Evolutionary conservation across 2,797 vertebrate genomes (phyloP).

Genomic region (Onychomys leucogaster): DNA sequence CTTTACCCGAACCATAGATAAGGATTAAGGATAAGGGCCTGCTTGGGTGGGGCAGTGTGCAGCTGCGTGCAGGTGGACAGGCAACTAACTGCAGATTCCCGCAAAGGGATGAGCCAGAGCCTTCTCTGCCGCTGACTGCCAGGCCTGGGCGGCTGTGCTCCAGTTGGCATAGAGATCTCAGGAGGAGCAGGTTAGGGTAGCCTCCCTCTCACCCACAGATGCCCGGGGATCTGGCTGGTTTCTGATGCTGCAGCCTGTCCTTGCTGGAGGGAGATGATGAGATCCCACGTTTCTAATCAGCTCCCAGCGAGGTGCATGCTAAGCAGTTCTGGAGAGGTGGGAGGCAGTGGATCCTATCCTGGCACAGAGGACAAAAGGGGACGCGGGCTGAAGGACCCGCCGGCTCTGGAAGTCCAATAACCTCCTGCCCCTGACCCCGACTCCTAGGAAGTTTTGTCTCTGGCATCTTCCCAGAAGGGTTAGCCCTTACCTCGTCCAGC

Average conservation of each 20-base stretch:
- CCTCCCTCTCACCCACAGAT: neutral
- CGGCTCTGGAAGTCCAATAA: neutral
- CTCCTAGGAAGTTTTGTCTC: neutral
- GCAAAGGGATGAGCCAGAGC: neutral
- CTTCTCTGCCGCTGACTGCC: neutral
- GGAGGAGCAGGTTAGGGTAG: neutral
- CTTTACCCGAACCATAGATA: neutral
- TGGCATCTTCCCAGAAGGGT: neutral
- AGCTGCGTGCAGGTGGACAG: neutral
- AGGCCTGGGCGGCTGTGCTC: neutral
- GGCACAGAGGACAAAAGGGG: neutral
- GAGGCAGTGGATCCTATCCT: neutral
- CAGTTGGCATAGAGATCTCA: rapidly evolving
- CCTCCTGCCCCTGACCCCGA: neutral
- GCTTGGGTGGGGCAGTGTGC: neutral
- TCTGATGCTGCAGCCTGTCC: neutral
- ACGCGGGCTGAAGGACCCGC: neutral
- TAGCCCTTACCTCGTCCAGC: neutral
- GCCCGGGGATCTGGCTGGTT: neutral
- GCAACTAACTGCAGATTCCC: neutral
- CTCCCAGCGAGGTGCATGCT: neutral
- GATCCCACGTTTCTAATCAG: neutral
- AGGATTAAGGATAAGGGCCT: neutral
- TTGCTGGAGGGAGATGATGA: no score
- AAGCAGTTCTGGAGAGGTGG: neutral